phyloP scores from a whole-genome alignment of 2,888 invertebrate genomes.

The Stenolophus ochropezus region DNA sequence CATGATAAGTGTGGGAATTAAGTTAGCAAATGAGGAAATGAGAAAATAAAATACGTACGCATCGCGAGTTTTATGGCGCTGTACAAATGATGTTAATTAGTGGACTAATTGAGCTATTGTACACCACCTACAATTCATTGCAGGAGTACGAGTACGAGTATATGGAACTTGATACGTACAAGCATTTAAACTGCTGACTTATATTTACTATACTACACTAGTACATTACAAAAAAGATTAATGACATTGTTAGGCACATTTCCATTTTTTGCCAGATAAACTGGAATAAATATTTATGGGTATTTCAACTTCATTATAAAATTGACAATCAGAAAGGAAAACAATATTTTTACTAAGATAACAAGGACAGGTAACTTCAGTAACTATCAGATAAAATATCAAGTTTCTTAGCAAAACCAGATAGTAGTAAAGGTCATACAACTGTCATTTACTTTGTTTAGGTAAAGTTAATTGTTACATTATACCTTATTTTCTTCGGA shows the following conservation, averaged over 20 bases:
- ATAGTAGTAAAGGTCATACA: no score
- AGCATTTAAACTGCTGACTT: background rate
- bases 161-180: background rate
- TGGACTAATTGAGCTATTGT: background rate
- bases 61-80: conserved; percentile 7
- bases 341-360: no score
- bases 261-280: no score
- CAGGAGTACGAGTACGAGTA: background rate
- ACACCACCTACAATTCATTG: background rate
- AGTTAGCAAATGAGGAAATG: conserved; percentile 35
- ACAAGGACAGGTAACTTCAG: no score
- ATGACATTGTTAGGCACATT: background rate
- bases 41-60: conserved; percentile 38
- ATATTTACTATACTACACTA: background rate
- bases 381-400: no score
- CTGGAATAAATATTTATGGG: no score
- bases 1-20: conserved; percentile 43
- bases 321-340: no score
- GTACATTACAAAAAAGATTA: background rate
- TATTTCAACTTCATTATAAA: no score
- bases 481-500: no score
- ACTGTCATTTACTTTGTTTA: no score
- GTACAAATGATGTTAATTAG: background rate
- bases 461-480: no score
- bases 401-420: no score